These are phyloP conservation scores for Ischnura elegans DNA, from an alignment of 2,888 invertebrate genomes.

Conservation along the genomic window DNA sequence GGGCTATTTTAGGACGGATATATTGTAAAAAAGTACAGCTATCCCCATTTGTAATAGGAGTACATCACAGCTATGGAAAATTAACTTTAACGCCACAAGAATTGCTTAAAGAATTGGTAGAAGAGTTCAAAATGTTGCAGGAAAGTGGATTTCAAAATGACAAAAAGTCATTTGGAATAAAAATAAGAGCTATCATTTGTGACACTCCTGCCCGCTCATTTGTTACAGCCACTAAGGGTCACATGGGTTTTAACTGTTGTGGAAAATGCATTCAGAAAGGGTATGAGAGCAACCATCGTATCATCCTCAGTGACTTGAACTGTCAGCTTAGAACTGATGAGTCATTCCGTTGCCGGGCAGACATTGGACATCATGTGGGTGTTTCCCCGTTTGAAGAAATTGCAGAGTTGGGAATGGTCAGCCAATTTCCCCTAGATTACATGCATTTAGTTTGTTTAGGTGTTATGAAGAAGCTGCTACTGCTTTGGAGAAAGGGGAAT, in stretches of 20 bases:
- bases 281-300: background rate
- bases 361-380: background rate
- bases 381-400: background rate
- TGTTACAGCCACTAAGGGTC: background rate
- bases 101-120: background rate
- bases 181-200: background rate
- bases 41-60: background rate
- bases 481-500: background rate
- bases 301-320: background rate
- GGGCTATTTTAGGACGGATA: background rate
- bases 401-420: background rate
- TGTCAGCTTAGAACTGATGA: background rate
- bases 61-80: background rate
- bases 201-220: background rate
- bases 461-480: background rate
- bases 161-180: too few relatives aligned
- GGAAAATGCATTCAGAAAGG: background rate
- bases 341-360: background rate
- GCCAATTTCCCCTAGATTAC: background rate
- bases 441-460: background rate
- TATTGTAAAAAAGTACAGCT: background rate
- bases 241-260: background rate
- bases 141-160: too few relatives aligned
- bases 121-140: background rate
- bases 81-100: background rate